phyloP scores from a whole-genome alignment of 2,113 vertebrate species.

The Stegostoma tigrinum region DNA sequence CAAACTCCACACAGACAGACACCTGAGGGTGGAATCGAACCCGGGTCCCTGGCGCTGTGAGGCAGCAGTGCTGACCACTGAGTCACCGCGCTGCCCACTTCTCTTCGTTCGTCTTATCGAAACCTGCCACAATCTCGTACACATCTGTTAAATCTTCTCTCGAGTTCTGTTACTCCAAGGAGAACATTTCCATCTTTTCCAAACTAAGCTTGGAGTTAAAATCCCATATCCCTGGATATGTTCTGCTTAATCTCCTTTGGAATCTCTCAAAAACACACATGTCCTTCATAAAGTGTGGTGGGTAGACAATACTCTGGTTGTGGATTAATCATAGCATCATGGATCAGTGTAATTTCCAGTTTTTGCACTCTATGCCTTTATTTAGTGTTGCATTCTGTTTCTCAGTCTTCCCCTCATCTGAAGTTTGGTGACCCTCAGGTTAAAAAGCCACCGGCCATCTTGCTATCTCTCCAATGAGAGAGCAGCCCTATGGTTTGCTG shows the following conservation, averaged over 20 bases:
- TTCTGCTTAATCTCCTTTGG: too few relatives aligned
- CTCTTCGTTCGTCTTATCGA: background rate
- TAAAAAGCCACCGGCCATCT: too few relatives aligned
- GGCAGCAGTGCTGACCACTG: too few relatives aligned
- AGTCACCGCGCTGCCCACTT: too few relatives aligned
- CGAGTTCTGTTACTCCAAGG: too few relatives aligned
- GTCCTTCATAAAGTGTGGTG: background rate
- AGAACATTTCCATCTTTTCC: background rate
- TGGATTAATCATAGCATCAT: background rate
- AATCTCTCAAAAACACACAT: background rate
- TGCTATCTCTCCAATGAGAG: too few relatives aligned
- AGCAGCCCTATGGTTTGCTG: too few relatives aligned
- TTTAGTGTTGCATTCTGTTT: background rate
- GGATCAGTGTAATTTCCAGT: background rate
- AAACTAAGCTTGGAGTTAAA: background rate
- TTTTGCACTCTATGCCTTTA: background rate
- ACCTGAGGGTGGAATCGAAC: too few relatives aligned
- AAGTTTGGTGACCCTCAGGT: too few relatives aligned
- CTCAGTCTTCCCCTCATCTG: too few relatives aligned
- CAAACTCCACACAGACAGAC: too few relatives aligned
- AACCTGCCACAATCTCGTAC: background rate
- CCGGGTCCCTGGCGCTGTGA: too few relatives aligned
- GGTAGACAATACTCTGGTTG: background rate
- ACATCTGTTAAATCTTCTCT: background rate
- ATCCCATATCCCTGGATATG: background rate